Evolutionary conservation across 2,888 invertebrate species (phyloP).

Genomic region (Micoletzkya japonica): DNA sequence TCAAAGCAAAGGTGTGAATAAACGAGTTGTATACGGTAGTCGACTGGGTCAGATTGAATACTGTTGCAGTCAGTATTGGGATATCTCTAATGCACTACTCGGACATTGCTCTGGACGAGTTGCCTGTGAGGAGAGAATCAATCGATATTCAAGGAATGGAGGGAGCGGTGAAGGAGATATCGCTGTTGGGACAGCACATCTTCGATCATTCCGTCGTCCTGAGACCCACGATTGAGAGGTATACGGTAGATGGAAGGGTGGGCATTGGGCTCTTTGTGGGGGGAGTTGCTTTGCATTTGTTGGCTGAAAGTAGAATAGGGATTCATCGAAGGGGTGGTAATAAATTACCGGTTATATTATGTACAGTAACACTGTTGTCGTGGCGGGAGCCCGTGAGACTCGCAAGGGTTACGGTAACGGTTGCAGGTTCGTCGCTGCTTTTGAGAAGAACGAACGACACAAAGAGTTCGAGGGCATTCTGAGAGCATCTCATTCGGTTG

Average conservation of each 20-base stretch:
- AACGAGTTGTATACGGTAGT: background rate
- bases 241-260: no score
- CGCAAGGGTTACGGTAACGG: background rate
- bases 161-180: conserved; percentile 35
- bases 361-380: no score
- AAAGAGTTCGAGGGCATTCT: conserved; percentile 49
- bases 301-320: no score
- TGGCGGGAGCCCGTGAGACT: no score
- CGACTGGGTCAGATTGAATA: background rate
- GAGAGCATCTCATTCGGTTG: conserved; percentile 44
- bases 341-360: no score
- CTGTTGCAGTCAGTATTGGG: background rate
- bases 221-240: conserved; percentile 19
- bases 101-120: no score
- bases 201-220: conserved; percentile 45
- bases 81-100: background rate
- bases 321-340: no score
- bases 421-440: conserved; percentile 38
- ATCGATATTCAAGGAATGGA: no score
- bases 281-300: no score
- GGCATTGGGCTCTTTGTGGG: no score
- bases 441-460: conserved; percentile 46
- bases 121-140: no score
- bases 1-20: no score
- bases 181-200: conserved; percentile 37